Evolutionary conservation across 2,113 vertebrate species (phyloP), one percentile per base, ranked within the genome.

Genomic region (Pelusios castaneus): DNA sequence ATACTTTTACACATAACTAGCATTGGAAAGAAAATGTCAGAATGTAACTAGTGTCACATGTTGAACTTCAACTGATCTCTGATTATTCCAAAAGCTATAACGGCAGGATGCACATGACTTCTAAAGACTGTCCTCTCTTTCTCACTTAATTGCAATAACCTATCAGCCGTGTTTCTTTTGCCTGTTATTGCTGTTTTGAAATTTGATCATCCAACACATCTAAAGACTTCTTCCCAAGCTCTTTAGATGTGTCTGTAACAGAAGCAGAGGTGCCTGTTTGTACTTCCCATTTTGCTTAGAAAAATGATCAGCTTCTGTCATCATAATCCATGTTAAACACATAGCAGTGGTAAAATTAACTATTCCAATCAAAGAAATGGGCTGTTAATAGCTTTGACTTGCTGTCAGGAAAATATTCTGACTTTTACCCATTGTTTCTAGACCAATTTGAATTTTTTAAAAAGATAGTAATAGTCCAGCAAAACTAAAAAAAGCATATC

Each of bases 221-320:
- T 97, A 95, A 95, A 94, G 86, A 95, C 93, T 97, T 97, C 79
- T 98, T 96, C 94, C 93, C 95, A 96, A 97, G 97, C 97, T 97
- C 96, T 96, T 97, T 91, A 97, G 97, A 98, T 7, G 97, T 97
- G 97, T 97, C 96, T 82, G 6, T 98, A 98, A 98, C 97, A 97
- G 93, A 97, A 94, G 93, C 94, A 92, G 63, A 91, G 45, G 82
- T 90, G 95, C 96, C 92, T 84, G 87, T 10, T 2, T 93, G 89
- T 88, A 93, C 92, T 97, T 97, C 91, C 88, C 92, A 91, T 92
- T 95, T 97, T 94, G 78, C 87, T 96, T 83, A 25, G 38, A 96
- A 98, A 97, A 96, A 60, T 94, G 94, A 95, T 70, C 85, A 92
- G 85, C 85, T 94, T 93, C 94, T 95, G 21, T 70, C 87, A 96